Evolutionary conservation across 1,140 invertebrate species (phyloP).

Genomic region (Scaptodrosophila lebanonensis): DNA sequence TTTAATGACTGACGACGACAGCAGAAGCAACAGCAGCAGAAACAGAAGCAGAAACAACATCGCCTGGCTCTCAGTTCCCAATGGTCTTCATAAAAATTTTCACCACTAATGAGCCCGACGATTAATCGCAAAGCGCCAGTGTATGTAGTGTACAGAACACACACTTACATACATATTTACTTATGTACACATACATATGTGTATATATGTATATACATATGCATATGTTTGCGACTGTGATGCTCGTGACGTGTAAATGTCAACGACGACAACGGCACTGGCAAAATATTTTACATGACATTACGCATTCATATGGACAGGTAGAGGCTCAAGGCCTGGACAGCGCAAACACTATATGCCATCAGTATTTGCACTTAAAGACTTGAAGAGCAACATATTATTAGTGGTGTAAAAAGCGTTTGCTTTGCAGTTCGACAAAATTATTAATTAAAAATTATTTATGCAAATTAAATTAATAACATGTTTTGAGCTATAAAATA

Average conservation of each 20-base stretch:
- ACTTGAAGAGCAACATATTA: too few relatives aligned
- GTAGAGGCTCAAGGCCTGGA: too few relatives aligned
- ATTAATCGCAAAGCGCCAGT: constrained; percentile 60
- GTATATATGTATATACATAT: background rate
- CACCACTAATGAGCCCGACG: constrained; percentile 64
- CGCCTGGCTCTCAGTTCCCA: too few relatives aligned
- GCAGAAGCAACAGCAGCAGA: too few relatives aligned
- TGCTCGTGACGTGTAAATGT: constrained; percentile 55
- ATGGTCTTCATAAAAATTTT: constrained; percentile 65
- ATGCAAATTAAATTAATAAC: too few relatives aligned
- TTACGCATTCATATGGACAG: constrained; percentile 31
- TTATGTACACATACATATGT: constrained; percentile 3
- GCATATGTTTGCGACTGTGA: constrained; percentile 13
- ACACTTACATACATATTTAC: constrained; percentile 32
- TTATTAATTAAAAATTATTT: too few relatives aligned
- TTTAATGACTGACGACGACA: constrained; percentile 49
- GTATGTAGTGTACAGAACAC: too few relatives aligned
- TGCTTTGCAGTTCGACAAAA: too few relatives aligned
- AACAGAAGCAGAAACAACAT: too few relatives aligned
- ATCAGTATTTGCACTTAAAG: too few relatives aligned
- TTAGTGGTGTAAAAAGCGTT: too few relatives aligned
- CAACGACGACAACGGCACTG: constrained; percentile 29
- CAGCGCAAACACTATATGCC: background rate
- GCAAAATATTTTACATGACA: constrained; percentile 23
- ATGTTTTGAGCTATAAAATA: too few relatives aligned